Evolutionary conservation across 2,888 invertebrate genomes (phyloP), one percentile per base, ranked within the genome.

Genomic region (Subacronicta megacephala): DNA sequence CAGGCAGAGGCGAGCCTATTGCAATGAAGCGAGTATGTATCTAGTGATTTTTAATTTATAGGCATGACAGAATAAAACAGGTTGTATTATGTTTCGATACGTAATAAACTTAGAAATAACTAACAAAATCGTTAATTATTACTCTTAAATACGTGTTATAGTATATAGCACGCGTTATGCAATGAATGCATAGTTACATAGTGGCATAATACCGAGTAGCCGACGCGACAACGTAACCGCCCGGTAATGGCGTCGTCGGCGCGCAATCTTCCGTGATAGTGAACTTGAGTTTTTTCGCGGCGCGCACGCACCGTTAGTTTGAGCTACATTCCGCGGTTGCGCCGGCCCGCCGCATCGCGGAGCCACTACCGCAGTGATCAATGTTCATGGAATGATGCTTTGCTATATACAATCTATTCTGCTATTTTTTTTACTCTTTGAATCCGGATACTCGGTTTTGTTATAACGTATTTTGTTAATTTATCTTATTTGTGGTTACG

Each of bases 191-290:
- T 80, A 84, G 81, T 81, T 77, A 77, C 78, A 81, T 63, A 77
- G 82, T 81, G 79, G 81, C 83, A 85, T 85, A 85, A 85, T 79
- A 77, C 60, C 70, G 69, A 73, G 81, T 77, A 63, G 69, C 69
- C 82, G 72, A 77, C 85, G 83, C 86, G 90, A 88, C 90, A 77
- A 75, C 92, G 91, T 91, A 93, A 92, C 90, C 88, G 85, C 90
- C 80, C 79, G 70, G 89, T 90, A 89, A 90, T 89, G 88, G 80
- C 82, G 73, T 73, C 77, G 77, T 77, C 82, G 80, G 80, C 75
- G 89, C 86, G 93, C 93, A 92, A 92, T 93, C 92, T 92, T 92
- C 91, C 93, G 87, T 90, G 93, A 90, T 93, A 93, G 92, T 93
- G 93, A 94, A 94, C 93, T 93, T 94, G 92, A 88, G 88, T 92